phyloP scores from a whole-genome alignment of 2,113 vertebrate species.

The Siniperca chuatsi region DNA sequence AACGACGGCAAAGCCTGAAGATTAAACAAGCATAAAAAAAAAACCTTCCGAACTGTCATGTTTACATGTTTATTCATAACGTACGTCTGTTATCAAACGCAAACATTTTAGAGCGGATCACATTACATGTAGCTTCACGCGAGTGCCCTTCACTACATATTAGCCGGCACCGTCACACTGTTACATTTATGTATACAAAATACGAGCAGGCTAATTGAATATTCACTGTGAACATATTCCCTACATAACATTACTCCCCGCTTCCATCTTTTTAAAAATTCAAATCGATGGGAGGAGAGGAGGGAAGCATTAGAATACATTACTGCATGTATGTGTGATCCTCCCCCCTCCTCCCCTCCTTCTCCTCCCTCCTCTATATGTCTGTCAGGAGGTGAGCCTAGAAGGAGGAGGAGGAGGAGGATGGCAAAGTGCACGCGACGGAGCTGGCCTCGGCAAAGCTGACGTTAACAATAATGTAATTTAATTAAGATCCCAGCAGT shows the following conservation, averaged over 20 bases:
- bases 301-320: slow-evolving; percentile 80
- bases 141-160: slow-evolving; percentile 68
- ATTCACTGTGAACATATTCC: slow-evolving; percentile 83
- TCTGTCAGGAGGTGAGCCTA: slow-evolving; percentile 72
- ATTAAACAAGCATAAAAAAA: background rate
- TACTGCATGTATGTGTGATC: slow-evolving; percentile 67
- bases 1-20: background rate
- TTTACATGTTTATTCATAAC: slow-evolving; percentile 67
- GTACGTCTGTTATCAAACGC: slow-evolving; percentile 46
- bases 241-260: slow-evolving; percentile 70
- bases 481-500: slow-evolving; percentile 83
- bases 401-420: slow-evolving; percentile 48
- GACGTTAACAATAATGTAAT: slow-evolving; percentile 88
- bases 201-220: slow-evolving; percentile 71
- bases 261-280: slow-evolving; percentile 78
- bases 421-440: slow-evolving; percentile 70
- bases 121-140: slow-evolving; percentile 20
- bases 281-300: slow-evolving; percentile 72
- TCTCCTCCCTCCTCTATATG: slow-evolving; percentile 49
- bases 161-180: slow-evolving; percentile 48
- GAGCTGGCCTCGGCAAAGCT: slow-evolving; percentile 70
- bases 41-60: background rate
- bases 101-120: slow-evolving; percentile 48
- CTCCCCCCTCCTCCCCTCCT: slow-evolving; percentile 38
- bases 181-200: slow-evolving; percentile 67